These are phyloP conservation scores for Amorpha juglandis DNA, from an alignment of 2,888 invertebrate species.

Conservation along the genomic window DNA sequence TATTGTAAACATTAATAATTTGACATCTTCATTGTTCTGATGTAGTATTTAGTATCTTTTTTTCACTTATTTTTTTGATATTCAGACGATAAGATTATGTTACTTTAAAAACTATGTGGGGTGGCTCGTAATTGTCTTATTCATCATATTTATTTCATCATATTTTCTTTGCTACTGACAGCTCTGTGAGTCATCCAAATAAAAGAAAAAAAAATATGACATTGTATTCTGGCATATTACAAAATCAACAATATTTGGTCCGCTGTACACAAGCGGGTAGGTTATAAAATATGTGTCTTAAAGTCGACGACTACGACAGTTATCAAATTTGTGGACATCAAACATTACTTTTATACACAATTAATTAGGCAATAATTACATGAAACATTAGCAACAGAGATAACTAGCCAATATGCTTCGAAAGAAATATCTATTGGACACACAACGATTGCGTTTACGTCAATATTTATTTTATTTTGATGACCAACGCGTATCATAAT, in stretches of 20 bases:
- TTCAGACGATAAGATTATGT: no score
- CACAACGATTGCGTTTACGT: conserved; percentile 26
- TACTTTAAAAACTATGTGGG: no score
- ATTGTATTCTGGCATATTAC: background rate
- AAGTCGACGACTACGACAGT: background rate
- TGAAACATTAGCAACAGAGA: conserved; percentile 32
- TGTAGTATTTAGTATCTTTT: no score
- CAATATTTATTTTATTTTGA: conserved; percentile 27
- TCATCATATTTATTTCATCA: no score
- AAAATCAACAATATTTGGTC: background rate
- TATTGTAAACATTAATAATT: background rate
- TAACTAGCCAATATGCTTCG: conserved; percentile 21
- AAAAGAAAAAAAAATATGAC: no score
- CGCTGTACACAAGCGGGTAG: background rate
- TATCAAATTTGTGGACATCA: conserved; percentile 12
- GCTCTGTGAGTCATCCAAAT: no score
- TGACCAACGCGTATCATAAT: background rate
- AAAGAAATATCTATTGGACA: conserved; percentile 25
- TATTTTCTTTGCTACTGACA: no score
- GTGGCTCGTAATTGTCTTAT: no score
- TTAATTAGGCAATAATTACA: conserved; percentile 43
- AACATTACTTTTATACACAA: conserved; percentile 32
- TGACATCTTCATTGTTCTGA: background rate
- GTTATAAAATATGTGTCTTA: background rate
- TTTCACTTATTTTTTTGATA: no score